phyloP scores from a whole-genome alignment of 2,113 vertebrate species.

The Seriola rivoliana region DNA sequence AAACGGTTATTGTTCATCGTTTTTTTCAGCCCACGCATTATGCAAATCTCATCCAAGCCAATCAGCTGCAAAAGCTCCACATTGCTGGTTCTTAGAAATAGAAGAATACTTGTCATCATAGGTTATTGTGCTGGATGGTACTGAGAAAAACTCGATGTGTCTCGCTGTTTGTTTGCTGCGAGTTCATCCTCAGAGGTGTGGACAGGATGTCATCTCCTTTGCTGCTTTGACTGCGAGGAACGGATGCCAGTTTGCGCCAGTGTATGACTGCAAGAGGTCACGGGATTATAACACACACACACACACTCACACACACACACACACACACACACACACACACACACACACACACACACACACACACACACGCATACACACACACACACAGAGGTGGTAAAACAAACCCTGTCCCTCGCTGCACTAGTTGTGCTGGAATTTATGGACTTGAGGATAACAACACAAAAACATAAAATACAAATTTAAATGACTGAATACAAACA shows the following conservation, averaged over 20 bases:
- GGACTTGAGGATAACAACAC: too few relatives aligned
- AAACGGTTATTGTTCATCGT: slow-evolving; percentile 63
- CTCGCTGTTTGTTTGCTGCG: slow-evolving; percentile 7
- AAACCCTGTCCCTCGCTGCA: slow-evolving; percentile 8
- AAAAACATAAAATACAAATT: too few relatives aligned
- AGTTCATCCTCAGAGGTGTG: slow-evolving; percentile 42
- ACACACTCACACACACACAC: background rate
- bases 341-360: background rate
- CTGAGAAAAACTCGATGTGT: slow-evolving; percentile 24
- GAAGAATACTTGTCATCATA: slow-evolving; percentile 56
- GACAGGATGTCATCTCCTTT: slow-evolving; percentile 41
- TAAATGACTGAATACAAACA: background rate
- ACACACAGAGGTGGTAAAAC: background rate
- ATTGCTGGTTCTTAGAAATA: slow-evolving; percentile 34
- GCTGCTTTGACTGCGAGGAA: slow-evolving; percentile 38
- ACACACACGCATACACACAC: background rate
- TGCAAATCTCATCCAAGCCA: slow-evolving; percentile 62
- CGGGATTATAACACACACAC: slow-evolving; percentile 4
- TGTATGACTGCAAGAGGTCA: slow-evolving; percentile 25
- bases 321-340: slow-evolving; percentile 3
- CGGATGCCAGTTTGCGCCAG: slow-evolving; percentile 24
- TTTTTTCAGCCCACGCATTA: slow-evolving; percentile 61
- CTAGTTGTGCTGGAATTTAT: background rate
- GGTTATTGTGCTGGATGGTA: slow-evolving; percentile 28
- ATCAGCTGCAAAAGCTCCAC: slow-evolving; percentile 56